Evolutionary conservation across 2,797 vertebrate genomes (phyloP).

Genomic region (Amazonetta brasiliensis): DNA sequence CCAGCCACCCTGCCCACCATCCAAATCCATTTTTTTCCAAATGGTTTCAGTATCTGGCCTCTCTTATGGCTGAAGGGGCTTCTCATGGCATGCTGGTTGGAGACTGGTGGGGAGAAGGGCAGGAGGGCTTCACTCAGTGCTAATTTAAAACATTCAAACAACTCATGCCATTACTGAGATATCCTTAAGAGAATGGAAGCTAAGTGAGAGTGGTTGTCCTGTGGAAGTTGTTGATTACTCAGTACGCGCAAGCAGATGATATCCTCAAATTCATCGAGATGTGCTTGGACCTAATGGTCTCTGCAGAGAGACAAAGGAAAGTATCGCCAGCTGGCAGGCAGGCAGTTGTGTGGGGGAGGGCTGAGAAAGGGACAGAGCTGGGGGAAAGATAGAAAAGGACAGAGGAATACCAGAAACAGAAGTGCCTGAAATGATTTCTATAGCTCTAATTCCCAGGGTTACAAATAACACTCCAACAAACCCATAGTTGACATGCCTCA

Average conservation of each 20-base stretch:
- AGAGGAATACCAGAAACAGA: neutral
- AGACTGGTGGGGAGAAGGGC: neutral
- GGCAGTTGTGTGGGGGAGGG: neutral
- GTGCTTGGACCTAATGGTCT: conserved; percentile 4
- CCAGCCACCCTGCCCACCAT: neutral
- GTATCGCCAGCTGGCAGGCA: neutral
- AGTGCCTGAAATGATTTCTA: neutral
- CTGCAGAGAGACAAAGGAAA: conserved; percentile 4
- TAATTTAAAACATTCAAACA: neutral
- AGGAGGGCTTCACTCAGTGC: neutral
- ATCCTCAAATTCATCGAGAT: neutral
- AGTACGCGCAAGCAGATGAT: neutral
- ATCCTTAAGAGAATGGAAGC: neutral
- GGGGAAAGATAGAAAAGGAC: neutral
- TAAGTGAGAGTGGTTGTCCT: neutral
- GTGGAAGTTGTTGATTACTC: neutral
- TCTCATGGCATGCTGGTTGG: neutral
- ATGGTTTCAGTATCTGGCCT: neutral
- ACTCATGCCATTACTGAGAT: neutral
- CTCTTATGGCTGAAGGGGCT: neutral
- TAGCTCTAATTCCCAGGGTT: neutral
- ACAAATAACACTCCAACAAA: neutral
- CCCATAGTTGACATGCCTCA: neutral
- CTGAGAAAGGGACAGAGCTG: neutral
- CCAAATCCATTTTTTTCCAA: neutral